Conservation (phyloP, 1,140 invertebrate species). For the Eueides isabella region DNA sequence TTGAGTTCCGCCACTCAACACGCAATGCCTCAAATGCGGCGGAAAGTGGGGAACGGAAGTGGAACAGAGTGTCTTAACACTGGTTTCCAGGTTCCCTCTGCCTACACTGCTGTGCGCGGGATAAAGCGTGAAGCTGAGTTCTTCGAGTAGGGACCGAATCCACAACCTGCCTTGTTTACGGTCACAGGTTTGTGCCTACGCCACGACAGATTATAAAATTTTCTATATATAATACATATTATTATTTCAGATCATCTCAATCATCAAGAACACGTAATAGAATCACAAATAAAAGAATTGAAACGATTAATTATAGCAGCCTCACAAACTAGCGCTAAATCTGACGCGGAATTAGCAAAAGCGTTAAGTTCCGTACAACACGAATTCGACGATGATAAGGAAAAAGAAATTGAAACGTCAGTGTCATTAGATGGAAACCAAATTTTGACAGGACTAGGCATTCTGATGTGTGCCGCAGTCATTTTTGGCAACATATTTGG, state of each 20-base stretch:
- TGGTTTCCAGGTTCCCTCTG: too few relatives aligned
- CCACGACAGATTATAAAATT: neutral
- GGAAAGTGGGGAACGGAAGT: too few relatives aligned
- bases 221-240: neutral
- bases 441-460: conserved; percentile 61
- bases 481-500: conserved; percentile 68
- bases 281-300: conserved; percentile 62
- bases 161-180: too few relatives aligned
- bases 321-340: conserved; percentile 65
- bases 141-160: too few relatives aligned
- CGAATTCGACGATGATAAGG: conserved; percentile 65
- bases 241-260: conserved; percentile 66
- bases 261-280: conserved; percentile 63
- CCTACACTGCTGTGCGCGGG: too few relatives aligned
- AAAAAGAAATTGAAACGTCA: conserved; percentile 45
- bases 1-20: too few relatives aligned
- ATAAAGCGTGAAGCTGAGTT: too few relatives aligned
- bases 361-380: conserved; percentile 64
- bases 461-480: conserved; percentile 64
- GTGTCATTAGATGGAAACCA: conserved; percentile 58
- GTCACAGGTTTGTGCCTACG: too few relatives aligned
- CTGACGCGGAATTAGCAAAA: conserved; percentile 68
- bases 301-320: conserved; percentile 58
- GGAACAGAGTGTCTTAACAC: too few relatives aligned
- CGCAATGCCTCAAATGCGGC: too few relatives aligned